Conservation (phyloP, 2,888 invertebrate genomes). For the Ligdia adustata region DNA sequence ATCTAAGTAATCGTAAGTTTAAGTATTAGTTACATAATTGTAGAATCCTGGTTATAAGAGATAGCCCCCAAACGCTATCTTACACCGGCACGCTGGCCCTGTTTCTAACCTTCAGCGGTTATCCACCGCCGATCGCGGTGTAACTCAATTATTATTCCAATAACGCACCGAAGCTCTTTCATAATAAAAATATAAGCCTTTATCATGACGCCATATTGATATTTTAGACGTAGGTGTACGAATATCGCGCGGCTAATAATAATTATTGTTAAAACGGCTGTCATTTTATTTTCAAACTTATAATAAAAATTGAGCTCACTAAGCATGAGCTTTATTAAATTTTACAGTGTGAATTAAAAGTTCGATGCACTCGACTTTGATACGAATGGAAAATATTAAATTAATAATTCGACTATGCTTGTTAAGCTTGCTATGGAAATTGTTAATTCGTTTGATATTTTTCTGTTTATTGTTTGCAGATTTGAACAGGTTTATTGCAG, state of each 20-base stretch:
- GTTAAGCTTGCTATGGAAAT: background rate
- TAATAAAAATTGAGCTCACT: no score
- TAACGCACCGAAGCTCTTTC: conserved; percentile 31
- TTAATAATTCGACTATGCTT: background rate
- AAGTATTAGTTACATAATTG: no score
- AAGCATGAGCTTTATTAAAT: no score
- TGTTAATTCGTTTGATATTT: background rate
- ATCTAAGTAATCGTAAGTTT: no score
- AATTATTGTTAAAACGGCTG: no score
- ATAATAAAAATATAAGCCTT: conserved; percentile 24
- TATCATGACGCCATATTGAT: conserved; percentile 7
- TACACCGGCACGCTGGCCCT: background rate
- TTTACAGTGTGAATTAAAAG: background rate
- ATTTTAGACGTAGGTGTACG: conserved; percentile 15
- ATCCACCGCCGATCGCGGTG: conserved; percentile 33
- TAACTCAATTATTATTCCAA: conserved; percentile 43
- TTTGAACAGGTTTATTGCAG: background rate
- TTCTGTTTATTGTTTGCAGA: background rate
- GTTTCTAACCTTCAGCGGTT: conserved; percentile 36
- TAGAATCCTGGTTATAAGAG: no score
- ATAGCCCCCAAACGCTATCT: no score
- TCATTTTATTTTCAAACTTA: no score
- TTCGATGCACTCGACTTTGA: conserved; percentile 5
- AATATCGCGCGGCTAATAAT: no score
- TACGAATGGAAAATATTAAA: background rate